A percentile compares a stretch with the other conserved stretches of the same genome.
Conservation (phyloP, 1,140 invertebrate genomes). For the Berghia stephanieae region DNA sequence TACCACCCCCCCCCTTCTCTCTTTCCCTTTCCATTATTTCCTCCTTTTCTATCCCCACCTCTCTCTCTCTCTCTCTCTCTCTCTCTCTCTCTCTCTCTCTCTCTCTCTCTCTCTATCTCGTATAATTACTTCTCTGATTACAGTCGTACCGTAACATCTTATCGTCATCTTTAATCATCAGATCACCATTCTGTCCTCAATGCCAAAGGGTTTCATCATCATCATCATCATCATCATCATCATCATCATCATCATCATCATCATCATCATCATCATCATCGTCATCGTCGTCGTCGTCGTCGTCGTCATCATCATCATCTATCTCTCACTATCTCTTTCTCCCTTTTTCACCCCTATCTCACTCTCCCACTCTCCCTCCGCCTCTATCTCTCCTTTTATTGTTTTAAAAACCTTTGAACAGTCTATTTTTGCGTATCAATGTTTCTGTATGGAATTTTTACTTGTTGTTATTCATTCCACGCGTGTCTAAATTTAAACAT, state of each 20-base stretch:
- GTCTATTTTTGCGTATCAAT: too few species aligned
- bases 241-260: constrained; percentile 9
- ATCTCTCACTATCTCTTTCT: background rate
- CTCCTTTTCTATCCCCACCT: constrained; percentile 11
- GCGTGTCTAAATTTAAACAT: too few species aligned
- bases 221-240: background rate
- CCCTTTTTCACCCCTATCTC: background rate
- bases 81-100: too few species aligned
- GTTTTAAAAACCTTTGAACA: too few species aligned
- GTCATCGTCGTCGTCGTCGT: background rate
- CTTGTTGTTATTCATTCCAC: too few species aligned
- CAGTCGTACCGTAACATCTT: too few species aligned
- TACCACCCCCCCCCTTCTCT: background rate
- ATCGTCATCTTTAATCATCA: too few species aligned
- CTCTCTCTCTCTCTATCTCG: too few species aligned
- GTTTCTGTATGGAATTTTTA: too few species aligned
- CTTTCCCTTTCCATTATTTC: background rate
- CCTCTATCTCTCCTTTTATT: too few species aligned
- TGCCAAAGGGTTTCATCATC: constrained; percentile 9
- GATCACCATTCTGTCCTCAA: too few species aligned
- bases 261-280: background rate
- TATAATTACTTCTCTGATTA: too few species aligned
- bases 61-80: constrained; percentile 15
- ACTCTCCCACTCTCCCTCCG: background rate
- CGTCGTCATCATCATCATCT: background rate